A percentile compares a stretch with the other conserved stretches of the same genome.
Evolutionary conservation across 1,140 invertebrate species (phyloP).

Genomic region (Drosophila subobscura): DNA sequence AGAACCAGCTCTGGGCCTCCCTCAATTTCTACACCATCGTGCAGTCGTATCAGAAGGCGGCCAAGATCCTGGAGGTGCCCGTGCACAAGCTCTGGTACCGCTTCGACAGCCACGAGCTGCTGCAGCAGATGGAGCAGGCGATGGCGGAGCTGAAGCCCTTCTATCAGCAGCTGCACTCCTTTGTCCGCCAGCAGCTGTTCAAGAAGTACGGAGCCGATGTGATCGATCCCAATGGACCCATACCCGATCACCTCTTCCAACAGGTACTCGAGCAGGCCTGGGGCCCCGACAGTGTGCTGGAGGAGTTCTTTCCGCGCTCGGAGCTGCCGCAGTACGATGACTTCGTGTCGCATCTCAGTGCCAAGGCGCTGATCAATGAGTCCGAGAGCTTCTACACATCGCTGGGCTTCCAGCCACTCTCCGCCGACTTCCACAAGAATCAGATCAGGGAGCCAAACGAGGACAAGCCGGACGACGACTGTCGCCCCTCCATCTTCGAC

Average conservation of each 20-base stretch:
- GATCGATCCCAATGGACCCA: slow-evolving; percentile 88
- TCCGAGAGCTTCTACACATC: slow-evolving; percentile 75
- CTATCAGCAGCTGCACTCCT: slow-evolving; percentile 94
- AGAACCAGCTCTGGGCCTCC: slow-evolving; percentile 75
- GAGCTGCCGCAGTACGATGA: slow-evolving; percentile 70
- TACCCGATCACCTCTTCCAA: slow-evolving; percentile 94
- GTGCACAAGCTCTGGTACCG: slow-evolving; percentile 76
- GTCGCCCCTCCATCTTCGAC: slow-evolving; percentile 73
- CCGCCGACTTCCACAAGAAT: slow-evolving; percentile 60
- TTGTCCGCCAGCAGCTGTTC: slow-evolving; percentile 90
- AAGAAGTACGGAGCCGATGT: slow-evolving; percentile 89
- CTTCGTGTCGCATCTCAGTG: slow-evolving; percentile 56
- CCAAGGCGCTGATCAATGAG: slow-evolving; percentile 63
- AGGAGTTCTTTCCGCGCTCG: slow-evolving; percentile 61
- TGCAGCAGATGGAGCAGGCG: slow-evolving; percentile 84
- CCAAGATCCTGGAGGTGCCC: slow-evolving; percentile 67
- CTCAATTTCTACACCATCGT: slow-evolving; percentile 78
- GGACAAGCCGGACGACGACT: slow-evolving; percentile 67
- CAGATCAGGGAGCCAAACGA: slow-evolving; percentile 75
- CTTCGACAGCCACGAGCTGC: slow-evolving; percentile 85
- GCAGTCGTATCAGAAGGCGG: slow-evolving; percentile 70
- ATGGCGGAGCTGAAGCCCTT: slow-evolving; percentile 89
- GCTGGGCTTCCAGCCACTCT: slow-evolving; percentile 57
- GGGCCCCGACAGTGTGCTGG: slow-evolving; percentile 73
- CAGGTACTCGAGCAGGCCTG: slow-evolving; percentile 77